Conservation (phyloP, 2,888 invertebrate genomes). For the Metopia argyrocephala region DNA sequence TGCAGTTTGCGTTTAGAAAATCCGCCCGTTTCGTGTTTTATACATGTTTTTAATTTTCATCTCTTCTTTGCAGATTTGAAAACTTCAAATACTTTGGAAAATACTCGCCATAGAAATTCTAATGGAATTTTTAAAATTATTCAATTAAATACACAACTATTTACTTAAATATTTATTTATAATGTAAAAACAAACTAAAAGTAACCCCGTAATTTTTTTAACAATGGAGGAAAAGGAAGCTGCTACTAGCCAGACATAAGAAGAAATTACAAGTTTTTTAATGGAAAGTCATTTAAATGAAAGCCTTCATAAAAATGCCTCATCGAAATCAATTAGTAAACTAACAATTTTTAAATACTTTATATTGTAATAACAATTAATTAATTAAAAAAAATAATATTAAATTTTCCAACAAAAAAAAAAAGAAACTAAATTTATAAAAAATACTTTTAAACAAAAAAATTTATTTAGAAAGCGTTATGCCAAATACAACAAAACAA, state of each 20-base stretch:
- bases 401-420: slow-evolving; percentile 30
- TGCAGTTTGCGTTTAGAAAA: no score
- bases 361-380: slow-evolving; percentile 32
- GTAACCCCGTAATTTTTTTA: slow-evolving; percentile 8
- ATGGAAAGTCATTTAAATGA: slow-evolving; percentile 56
- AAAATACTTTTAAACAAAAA: slow-evolving; percentile 21
- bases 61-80: slow-evolving; percentile 73
- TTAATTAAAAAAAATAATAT: slow-evolving; percentile 42
- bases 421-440: slow-evolving; percentile 5
- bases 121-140: slow-evolving; percentile 70
- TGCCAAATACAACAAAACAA: slow-evolving; percentile 56
- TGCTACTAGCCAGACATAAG: slow-evolving; percentile 32
- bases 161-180: slow-evolving; percentile 46
- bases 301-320: slow-evolving; percentile 62
- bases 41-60: no score
- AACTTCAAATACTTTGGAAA: slow-evolving; percentile 70
- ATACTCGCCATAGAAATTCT: slow-evolving; percentile 72
- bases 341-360: slow-evolving; percentile 56
- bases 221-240: background rate
- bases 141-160: slow-evolving; percentile 60
- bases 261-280: slow-evolving; percentile 7
- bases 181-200: background rate
- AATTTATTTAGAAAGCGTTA: slow-evolving; percentile 41
- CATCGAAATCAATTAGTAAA: slow-evolving; percentile 64
- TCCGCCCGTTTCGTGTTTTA: background rate